Percentiles rank a stretch among this genome's conserved stretches.
phyloP scores from a whole-genome alignment of 2,888 invertebrate genomes.

The Sinotaia quadrata region DNA sequence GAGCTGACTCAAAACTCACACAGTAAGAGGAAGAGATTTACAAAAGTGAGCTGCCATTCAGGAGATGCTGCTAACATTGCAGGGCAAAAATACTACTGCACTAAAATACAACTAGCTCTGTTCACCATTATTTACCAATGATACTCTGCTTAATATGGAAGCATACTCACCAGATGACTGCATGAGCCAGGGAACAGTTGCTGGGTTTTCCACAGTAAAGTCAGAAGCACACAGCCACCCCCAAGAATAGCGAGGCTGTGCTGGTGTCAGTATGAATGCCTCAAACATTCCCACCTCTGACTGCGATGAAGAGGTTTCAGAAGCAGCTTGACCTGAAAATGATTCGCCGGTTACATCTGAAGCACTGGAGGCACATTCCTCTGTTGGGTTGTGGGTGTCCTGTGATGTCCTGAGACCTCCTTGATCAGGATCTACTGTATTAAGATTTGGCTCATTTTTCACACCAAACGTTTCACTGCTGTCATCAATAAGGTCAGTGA shows the following conservation, averaged over 20 bases:
- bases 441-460: not conserved
- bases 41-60: too few relatives aligned
- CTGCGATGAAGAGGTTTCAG: not conserved
- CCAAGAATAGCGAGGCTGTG: conserved; percentile 42
- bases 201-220: conserved; percentile 42
- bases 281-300: conserved; percentile 9
- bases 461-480: not conserved
- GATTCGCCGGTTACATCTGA: conserved; percentile 16
- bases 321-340: conserved; percentile 19
- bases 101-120: too few relatives aligned
- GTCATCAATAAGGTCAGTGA: conserved; percentile 45
- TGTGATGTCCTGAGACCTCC: conserved; percentile 7
- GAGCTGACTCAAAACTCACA: too few relatives aligned
- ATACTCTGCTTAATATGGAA: too few relatives aligned
- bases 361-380: not conserved
- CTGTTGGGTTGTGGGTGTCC: conserved; percentile 17
- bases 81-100: too few relatives aligned
- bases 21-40: too few relatives aligned
- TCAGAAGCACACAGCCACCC: conserved; percentile 44
- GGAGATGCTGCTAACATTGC: too few relatives aligned
- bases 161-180: conserved; percentile 1
- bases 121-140: too few relatives aligned
- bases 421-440: not conserved
- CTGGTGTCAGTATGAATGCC: conserved; percentile 28
- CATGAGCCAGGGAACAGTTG: conserved; percentile 40